These are phyloP conservation scores for Poeciliopsis occidentalis DNA, from an alignment of 2,113 vertebrate species.

Conservation along the genomic window DNA sequence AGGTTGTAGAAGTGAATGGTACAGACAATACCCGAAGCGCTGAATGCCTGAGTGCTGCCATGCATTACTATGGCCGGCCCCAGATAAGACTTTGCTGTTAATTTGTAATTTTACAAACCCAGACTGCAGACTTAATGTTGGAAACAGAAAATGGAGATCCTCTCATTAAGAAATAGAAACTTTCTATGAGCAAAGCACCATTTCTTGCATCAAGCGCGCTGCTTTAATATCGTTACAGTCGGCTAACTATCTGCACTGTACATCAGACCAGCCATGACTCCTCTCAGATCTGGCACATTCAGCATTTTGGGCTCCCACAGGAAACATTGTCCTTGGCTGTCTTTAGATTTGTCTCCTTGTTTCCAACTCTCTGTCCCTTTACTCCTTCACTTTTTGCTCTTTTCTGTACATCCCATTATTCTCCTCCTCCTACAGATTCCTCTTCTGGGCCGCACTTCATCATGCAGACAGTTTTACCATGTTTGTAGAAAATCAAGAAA, in stretches of 20 bases:
- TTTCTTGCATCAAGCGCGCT: neutral
- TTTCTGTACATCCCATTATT: neutral
- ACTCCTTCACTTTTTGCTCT: neutral
- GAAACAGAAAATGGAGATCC: too few species aligned
- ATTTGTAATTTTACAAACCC: too few species aligned
- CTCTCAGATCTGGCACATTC: neutral
- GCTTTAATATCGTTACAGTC: neutral
- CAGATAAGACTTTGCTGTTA: too few species aligned
- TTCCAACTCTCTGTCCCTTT: neutral
- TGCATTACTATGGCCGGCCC: too few species aligned
- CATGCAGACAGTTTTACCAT: conserved; percentile 63
- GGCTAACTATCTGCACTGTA: conserved; percentile 14
- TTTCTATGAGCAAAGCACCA: neutral
- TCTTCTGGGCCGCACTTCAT: neutral
- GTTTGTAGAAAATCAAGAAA: conserved; percentile 75
- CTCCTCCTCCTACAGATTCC: conserved; percentile 5
- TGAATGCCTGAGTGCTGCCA: too few species aligned
- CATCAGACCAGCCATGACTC: neutral
- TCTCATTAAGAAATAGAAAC: neutral
- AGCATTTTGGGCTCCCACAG: conserved; percentile 21
- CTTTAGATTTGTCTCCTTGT: conserved; percentile 19
- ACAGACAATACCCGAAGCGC: too few species aligned
- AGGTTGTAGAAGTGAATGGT: too few species aligned
- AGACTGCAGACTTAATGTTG: too few species aligned
- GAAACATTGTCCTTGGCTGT: conserved; percentile 40